Percentiles rank a stretch among this genome's conserved stretches.
Conservation (phyloP, 1,140 invertebrate species). For the Phocides pigmalion region DNA sequence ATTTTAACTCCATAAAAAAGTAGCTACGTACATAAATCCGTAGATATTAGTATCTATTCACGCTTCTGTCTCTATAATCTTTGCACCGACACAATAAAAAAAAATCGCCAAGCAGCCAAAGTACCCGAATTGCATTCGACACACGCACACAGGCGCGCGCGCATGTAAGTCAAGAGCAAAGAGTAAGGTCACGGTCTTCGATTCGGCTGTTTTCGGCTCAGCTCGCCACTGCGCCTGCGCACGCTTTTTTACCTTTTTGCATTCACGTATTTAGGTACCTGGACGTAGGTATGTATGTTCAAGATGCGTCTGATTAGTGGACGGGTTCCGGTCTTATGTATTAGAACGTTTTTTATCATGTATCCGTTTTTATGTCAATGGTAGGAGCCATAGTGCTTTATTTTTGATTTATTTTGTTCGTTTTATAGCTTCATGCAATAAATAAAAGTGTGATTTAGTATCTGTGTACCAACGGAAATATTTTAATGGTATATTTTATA, state of each 20-base stretch:
- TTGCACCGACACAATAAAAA: constrained; percentile 44
- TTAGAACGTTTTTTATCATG: constrained; percentile 18
- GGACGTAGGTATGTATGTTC: constrained; percentile 32
- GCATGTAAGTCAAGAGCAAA: constrained; percentile 54
- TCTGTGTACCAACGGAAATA: too few relatives aligned
- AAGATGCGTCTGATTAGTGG: constrained; percentile 37
- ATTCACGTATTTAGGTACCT: constrained; percentile 25
- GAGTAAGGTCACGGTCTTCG: constrained; percentile 69
- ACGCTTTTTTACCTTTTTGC: constrained; percentile 32
- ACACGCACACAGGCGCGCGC: constrained; percentile 41
- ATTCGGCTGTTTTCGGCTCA: constrained; percentile 60
- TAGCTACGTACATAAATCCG: too few relatives aligned
- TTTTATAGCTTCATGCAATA: too few relatives aligned
- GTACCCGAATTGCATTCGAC: constrained; percentile 66
- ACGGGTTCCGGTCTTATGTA: constrained; percentile 29
- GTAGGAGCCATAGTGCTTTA: background rate
- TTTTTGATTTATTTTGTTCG: background rate
- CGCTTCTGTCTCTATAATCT: constrained; percentile 44
- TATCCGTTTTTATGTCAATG: constrained; percentile 1
- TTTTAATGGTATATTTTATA: too few relatives aligned
- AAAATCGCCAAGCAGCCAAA: constrained; percentile 56
- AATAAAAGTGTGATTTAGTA: too few relatives aligned
- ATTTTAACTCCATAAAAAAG: too few relatives aligned
- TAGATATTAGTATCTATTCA: background rate
- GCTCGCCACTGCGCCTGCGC: constrained; percentile 49